Evolutionary conservation across 2,888 invertebrate genomes (phyloP), one percentile per base, ranked within the genome.

Genomic region (Pterostichus niger): DNA sequence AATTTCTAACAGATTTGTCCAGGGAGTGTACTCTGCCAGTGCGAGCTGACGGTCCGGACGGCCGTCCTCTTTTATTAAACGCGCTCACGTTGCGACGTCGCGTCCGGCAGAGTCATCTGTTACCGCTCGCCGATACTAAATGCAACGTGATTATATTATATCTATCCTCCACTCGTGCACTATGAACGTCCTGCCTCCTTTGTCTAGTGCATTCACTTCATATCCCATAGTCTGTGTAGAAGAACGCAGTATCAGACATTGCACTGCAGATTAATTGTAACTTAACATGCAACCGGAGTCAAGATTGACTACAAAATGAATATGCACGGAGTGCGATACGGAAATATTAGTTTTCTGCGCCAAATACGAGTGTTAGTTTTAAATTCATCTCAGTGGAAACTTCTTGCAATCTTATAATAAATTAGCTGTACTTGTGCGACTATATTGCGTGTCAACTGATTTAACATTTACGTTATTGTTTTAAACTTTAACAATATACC

Each of bases 31-130:
- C 3, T 40, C 40, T 31, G 68, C 15, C 68, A 68, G 44, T 44
- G 44, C 68, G 44, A 68, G 44, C 75, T 75, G 75, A 75, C 75
- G 75, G 44, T 44, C 24, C 46, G 5, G 5, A n/a, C 17, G 0
- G 17, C 17, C 56, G 56, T 75, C 24, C 24, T 49, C 9, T 24
- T 75, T 75, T 75, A 75, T 75, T 75, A 75, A 75, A 75, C 68
- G 40, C 68, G 75, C 49, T 49, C 75, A 75, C 40, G 75, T 75
- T 40, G 73, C 44, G 46, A 44, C 73, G 24, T 35, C 75, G 17
- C 24, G 75, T 75, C 75, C 75, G 46, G 52, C 46, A 75, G 75
- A 46, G 49, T 75, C 75, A 75, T 75, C 75, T 75, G 75, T 75
- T 75, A 49, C 52, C 52, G 7, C 24, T 40, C 49, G 31, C 75